Conservation (phyloP, 1,140 invertebrate genomes). For the Microplitis demolitor region DNA sequence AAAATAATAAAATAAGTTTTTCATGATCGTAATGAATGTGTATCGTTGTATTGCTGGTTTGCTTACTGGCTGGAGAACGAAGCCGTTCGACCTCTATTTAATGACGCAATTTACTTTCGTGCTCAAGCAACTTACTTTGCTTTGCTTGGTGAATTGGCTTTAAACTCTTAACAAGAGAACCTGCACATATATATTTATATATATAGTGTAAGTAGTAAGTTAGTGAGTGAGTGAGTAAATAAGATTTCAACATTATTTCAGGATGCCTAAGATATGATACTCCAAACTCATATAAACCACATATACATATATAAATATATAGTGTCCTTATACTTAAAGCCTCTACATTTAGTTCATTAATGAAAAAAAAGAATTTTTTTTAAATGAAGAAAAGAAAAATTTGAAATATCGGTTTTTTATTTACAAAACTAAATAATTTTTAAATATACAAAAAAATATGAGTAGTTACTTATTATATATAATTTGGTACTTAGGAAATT, state of each 20-base stretch:
- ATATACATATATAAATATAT: neutral
- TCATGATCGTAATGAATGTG: conserved; percentile 8
- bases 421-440: no score
- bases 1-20: conserved; percentile 4
- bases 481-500: no score
- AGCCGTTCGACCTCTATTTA: conserved; percentile 37
- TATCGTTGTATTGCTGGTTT: no score
- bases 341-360: no score
- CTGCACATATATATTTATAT: no score
- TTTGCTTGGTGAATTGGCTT: no score
- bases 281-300: neutral
- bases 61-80: conserved; percentile 2
- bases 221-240: conserved; percentile 25
- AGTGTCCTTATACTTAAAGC: neutral
- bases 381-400: no score
- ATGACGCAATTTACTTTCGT: conserved; percentile 40
- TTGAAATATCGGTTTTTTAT: no score
- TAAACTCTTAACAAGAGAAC: no score
- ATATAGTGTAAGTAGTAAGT: conserved; percentile 1
- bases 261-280: conserved; percentile 25
- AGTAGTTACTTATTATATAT: no score
- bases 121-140: conserved; percentile 3
- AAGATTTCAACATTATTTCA: conserved; percentile 34
- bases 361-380: no score
- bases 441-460: no score